Percentiles rank a stretch among this genome's conserved stretches.
Evolutionary conservation across 2,113 vertebrate genomes (phyloP).

Genomic region (Pipa parva): DNA sequence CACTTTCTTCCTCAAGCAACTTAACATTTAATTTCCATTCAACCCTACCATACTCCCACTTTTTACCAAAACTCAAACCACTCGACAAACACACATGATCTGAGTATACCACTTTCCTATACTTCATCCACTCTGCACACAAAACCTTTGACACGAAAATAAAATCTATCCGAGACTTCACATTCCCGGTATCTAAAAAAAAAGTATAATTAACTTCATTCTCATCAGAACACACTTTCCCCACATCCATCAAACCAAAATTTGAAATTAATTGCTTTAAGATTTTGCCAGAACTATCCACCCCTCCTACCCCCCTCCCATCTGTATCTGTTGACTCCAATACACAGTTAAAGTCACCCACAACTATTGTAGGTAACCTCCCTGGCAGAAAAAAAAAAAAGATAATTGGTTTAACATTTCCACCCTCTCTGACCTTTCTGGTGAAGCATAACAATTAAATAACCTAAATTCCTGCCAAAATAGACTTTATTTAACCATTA

Average conservation of each 20-base stretch:
- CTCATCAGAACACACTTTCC: neutral
- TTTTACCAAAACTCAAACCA: neutral
- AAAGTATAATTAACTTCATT: neutral
- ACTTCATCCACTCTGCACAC: neutral
- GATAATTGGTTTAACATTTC: neutral
- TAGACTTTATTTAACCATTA: neutral
- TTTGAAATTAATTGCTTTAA: neutral
- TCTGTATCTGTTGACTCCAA: neutral
- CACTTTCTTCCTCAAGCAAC: neutral
- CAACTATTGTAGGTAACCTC: neutral
- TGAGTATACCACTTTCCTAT: neutral
- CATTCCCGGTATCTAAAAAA: neutral
- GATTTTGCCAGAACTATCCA: neutral
- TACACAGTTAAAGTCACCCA: conserved; percentile 3
- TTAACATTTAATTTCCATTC: conserved; percentile 1
- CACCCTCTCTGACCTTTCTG: neutral
- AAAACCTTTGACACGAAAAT: neutral
- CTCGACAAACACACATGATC: neutral
- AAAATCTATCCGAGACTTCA: neutral
- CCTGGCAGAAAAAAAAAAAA: neutral
- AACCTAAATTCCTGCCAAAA: neutral
- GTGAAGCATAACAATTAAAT: neutral
- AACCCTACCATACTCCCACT: neutral
- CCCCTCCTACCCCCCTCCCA: neutral
- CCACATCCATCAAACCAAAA: no score